Conservation (phyloP, 2,797 vertebrate genomes). For the Petrocephalus schoutedeni region DNA sequence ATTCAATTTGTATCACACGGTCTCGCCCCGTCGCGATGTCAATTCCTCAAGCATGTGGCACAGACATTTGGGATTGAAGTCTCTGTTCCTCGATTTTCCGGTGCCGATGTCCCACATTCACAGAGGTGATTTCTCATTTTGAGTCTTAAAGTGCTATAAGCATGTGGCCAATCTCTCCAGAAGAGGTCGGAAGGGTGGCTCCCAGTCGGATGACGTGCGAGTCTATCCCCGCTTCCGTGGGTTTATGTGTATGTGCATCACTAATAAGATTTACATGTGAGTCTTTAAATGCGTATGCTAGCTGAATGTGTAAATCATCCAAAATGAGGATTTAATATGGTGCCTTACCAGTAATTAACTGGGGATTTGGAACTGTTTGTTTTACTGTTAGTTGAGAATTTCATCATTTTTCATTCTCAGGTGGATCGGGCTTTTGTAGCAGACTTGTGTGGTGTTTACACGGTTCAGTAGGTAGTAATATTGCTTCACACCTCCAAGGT, state of each 20-base stretch:
- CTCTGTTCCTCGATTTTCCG: conserved; percentile 5
- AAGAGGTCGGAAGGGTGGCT: neutral
- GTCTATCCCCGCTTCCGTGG: neutral
- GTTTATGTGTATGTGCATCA: neutral
- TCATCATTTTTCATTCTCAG: neutral
- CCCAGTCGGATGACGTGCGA: neutral
- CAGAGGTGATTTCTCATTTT: neutral
- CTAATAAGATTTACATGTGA: neutral
- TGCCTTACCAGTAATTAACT: conserved; percentile 4
- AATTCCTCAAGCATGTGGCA: neutral
- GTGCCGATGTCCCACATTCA: neutral
- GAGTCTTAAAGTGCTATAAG: neutral
- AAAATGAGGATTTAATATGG: neutral
- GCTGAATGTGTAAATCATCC: neutral
- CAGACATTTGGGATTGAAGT: neutral
- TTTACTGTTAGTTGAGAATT: neutral
- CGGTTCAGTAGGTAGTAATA: neutral
- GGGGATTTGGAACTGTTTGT: neutral
- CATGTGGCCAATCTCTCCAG: neutral
- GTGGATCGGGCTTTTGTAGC: neutral
- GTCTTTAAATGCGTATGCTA: neutral
- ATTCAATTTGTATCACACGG: neutral
- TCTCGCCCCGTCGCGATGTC: neutral
- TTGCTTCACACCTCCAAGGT: neutral
- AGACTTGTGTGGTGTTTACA: neutral